phyloP scores from a whole-genome alignment of 1,140 invertebrate species.

The Neodiprion virginianus region DNA sequence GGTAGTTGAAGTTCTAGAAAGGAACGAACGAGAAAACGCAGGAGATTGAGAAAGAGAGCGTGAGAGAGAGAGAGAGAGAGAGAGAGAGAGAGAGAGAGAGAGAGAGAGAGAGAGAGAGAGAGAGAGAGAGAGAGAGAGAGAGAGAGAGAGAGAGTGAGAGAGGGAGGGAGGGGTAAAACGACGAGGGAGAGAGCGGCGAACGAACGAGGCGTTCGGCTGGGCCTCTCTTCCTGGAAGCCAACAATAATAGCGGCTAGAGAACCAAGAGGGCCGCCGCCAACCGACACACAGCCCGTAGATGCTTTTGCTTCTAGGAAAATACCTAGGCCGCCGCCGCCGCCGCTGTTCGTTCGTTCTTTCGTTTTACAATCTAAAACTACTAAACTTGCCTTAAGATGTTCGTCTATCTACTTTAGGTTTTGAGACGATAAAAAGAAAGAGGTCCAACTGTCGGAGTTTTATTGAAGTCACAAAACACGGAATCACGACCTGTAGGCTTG shows the following conservation, averaged over 20 bases:
- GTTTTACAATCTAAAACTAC: constrained; percentile 20
- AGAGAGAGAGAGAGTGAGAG: constrained; percentile 27
- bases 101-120: constrained; percentile 25
- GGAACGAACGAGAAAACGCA: constrained; percentile 5
- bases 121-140: constrained; percentile 9
- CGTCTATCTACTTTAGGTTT: constrained; percentile 5
- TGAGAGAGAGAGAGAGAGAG: constrained; percentile 19
- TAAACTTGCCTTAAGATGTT: constrained; percentile 14
- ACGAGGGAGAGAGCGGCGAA: constrained; percentile 24
- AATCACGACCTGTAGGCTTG: not conserved
- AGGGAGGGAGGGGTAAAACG: constrained; percentile 19
- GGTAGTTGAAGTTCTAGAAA: not conserved
- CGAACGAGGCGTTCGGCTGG: constrained; percentile 47
- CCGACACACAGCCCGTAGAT: constrained; percentile 40
- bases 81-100: constrained; percentile 28
- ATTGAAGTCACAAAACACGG: not conserved
- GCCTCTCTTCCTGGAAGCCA: constrained; percentile 58
- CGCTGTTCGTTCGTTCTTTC: constrained; percentile 20
- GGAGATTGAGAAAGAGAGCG: constrained; percentile 3
- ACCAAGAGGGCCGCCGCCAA: constrained; percentile 37
- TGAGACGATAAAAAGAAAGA: constrained; percentile 1
- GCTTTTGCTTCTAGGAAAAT: constrained; percentile 42
- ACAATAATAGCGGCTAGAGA: constrained; percentile 54
- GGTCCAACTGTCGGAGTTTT: not conserved
- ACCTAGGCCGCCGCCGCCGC: constrained; percentile 24